Percentiles rank a stretch among this genome's conserved stretches.
These are phyloP conservation scores for Siphamia tubifer DNA, from an alignment of 2,113 vertebrate species.

Conservation along the genomic window DNA sequence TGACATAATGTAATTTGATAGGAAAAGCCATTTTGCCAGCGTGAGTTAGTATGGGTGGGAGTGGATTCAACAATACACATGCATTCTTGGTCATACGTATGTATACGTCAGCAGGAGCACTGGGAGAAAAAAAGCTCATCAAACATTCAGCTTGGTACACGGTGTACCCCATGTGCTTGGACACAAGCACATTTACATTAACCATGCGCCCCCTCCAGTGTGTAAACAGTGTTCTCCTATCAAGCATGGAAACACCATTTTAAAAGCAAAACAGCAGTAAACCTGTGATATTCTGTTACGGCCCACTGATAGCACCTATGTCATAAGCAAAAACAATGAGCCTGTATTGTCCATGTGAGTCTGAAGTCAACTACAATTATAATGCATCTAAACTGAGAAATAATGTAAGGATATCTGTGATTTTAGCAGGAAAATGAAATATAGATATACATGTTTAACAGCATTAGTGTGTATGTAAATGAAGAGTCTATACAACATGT, in stretches of 20 bases:
- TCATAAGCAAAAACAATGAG: not conserved
- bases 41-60: not conserved
- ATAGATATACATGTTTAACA: not conserved
- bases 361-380: not conserved
- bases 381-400: not conserved
- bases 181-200: constrained; percentile 8
- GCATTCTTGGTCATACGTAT: constrained; percentile 5
- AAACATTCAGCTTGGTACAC: constrained; percentile 30
- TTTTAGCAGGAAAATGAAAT: not conserved
- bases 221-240: not conserved
- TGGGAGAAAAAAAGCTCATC: constrained; percentile 27
- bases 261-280: not conserved
- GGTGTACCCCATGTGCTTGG: not conserved
- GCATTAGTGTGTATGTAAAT: not conserved
- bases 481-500: not conserved
- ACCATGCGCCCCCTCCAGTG: not conserved
- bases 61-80: constrained; percentile 21
- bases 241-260: not conserved
- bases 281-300: not conserved
- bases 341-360: not conserved
- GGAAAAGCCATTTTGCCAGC: constrained; percentile 54
- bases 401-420: not conserved
- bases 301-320: not conserved
- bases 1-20: constrained; percentile 65
- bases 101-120: constrained; percentile 12